These are phyloP conservation scores for Phalanger gymnotis DNA, from an alignment of 2,797 vertebrate genomes.

Conservation along the genomic window DNA sequence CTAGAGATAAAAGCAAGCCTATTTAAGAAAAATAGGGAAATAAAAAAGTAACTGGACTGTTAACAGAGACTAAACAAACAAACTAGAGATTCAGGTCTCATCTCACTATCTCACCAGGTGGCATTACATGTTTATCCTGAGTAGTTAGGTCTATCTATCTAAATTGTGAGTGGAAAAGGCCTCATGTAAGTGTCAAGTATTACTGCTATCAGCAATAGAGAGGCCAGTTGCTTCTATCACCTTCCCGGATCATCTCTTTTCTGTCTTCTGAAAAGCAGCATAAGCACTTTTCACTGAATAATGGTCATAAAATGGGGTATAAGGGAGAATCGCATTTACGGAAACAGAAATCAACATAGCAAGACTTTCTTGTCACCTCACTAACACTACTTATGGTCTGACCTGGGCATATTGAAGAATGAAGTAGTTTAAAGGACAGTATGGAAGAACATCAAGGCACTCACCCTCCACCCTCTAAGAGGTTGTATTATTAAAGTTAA, in stretches of 20 bases:
- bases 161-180: background rate
- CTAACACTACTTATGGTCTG: rapidly evolving
- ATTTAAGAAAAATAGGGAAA: rapidly evolving
- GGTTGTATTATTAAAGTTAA: background rate
- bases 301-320: slow-evolving; percentile 42
- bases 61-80: rapidly evolving
- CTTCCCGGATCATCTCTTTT: slow-evolving; percentile 25
- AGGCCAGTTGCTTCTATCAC: background rate
- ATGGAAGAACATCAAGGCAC: background rate
- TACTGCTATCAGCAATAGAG: background rate
- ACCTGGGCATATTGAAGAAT: background rate
- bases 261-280: slow-evolving; percentile 57
- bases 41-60: rapidly evolving
- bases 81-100: no score
- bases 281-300: slow-evolving; percentile 57
- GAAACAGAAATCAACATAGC: background rate
- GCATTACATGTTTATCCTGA: rapidly evolving
- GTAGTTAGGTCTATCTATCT: background rate
- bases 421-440: background rate
- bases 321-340: background rate
- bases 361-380: background rate
- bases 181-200: background rate
- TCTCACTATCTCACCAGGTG: background rate
- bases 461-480: background rate
- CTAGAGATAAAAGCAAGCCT: rapidly evolving